Conservation (phyloP, 2,888 invertebrate species). For the Ichneumon xanthorius region DNA sequence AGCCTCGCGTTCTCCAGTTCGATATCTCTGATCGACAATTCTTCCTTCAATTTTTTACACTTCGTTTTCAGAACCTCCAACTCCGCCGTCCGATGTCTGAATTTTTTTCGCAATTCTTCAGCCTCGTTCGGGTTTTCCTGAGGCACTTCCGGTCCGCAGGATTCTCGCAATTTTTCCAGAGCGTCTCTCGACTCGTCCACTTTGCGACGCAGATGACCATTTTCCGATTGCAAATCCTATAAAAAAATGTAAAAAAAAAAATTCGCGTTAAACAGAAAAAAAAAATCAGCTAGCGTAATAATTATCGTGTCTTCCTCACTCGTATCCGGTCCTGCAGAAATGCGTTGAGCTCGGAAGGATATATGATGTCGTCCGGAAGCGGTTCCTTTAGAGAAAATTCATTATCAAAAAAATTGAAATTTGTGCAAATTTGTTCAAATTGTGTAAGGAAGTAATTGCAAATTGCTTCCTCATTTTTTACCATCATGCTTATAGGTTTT, state of each 20-base stretch:
- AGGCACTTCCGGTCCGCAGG: not conserved
- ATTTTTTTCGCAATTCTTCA: constrained; percentile 89
- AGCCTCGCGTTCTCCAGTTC: constrained; percentile 63
- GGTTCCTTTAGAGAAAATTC: constrained; percentile 49
- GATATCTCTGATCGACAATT: constrained; percentile 84
- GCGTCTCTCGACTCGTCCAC: constrained; percentile 74
- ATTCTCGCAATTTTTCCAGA: constrained; percentile 55
- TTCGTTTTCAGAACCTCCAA: constrained; percentile 87
- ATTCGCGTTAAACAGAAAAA: not conserved
- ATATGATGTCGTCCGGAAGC: constrained; percentile 85
- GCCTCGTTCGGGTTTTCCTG: constrained; percentile 85
- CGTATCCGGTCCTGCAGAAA: constrained; percentile 87
- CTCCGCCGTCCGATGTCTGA: constrained; percentile 88
- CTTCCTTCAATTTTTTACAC: constrained; percentile 86
- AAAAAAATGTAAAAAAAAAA: not conserved
- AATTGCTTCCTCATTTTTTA: too few species aligned
- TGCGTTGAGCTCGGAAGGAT: constrained; percentile 88
- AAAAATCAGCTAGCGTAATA: not conserved
- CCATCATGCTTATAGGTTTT: too few species aligned
- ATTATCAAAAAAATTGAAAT: constrained; percentile 7
- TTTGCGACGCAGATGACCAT: constrained; percentile 75
- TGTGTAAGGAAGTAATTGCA: too few species aligned
- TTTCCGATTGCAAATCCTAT: constrained; percentile 77
- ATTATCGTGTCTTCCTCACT: constrained; percentile 82
- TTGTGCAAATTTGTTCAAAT: not conserved